phyloP scores from a whole-genome alignment of 2,797 vertebrate species.

The Argyrosomus regius region DNA sequence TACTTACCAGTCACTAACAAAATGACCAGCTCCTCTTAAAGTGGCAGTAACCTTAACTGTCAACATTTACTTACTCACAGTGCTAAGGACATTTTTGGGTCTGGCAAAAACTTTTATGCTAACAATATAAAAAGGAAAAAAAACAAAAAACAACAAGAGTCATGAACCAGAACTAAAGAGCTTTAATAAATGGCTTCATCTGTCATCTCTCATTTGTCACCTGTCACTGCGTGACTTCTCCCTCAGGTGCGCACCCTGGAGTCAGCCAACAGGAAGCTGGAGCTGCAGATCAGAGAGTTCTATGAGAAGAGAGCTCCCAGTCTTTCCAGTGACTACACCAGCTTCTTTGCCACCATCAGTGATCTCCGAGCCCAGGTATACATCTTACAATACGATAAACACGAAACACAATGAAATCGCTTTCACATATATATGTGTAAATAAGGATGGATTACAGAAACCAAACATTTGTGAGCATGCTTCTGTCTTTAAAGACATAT shows the following conservation, averaged over 20 bases:
- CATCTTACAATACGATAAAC: background rate
- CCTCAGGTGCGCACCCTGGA: slow-evolving; percentile 81
- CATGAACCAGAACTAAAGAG: background rate
- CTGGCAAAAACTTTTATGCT: background rate
- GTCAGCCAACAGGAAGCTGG: slow-evolving; percentile 78
- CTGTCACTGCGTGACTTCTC: rapidly evolving
- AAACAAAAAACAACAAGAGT: background rate
- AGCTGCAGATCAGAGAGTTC: slow-evolving; percentile 81
- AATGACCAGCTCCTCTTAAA: background rate
- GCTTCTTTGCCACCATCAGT: slow-evolving; percentile 70
- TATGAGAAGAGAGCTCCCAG: slow-evolving; percentile 37
- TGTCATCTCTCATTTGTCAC: background rate
- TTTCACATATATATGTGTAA: background rate
- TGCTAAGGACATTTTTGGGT: background rate
- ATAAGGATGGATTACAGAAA: background rate
- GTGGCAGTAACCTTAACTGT: background rate
- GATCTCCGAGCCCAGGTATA: slow-evolving; percentile 77
- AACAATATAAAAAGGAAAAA: background rate
- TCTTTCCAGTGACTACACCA: slow-evolving; percentile 54
- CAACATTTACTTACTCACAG: background rate
- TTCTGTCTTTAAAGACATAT: background rate
- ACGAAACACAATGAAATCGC: too few relatives aligned
- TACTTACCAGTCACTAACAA: background rate
- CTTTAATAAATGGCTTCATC: too few relatives aligned
- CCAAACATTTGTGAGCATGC: too few relatives aligned